These are phyloP conservation scores for Noctua comes DNA, from an alignment of 2,888 invertebrate species.

Conservation along the genomic window DNA sequence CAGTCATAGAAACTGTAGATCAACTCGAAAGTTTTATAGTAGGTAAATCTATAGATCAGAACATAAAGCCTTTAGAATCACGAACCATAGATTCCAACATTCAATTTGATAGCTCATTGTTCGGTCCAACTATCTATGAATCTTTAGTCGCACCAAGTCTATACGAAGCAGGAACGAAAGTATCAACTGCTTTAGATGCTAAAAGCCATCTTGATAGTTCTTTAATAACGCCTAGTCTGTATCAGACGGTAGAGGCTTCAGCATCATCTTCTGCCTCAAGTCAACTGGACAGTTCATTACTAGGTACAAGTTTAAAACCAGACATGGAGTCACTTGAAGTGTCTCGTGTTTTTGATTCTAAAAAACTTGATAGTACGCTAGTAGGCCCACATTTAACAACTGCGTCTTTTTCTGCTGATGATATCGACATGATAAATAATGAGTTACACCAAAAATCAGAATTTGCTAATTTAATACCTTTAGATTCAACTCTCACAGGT, in stretches of 20 bases:
- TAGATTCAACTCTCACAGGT: slow-evolving; percentile 15
- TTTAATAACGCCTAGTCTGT: slow-evolving; percentile 1
- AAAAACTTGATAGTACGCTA: slow-evolving; percentile 14
- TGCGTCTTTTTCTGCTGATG: not conserved
- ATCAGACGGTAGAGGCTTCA: not conserved
- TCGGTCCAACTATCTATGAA: not conserved
- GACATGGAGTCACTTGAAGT: not conserved
- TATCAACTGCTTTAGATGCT: not conserved
- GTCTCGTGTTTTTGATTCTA: not conserved
- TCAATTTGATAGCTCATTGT: slow-evolving; percentile 13
- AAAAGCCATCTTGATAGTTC: not conserved
- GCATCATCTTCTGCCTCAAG: not conserved
- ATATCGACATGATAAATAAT: slow-evolving; percentile 7
- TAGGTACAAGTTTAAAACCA: not conserved
- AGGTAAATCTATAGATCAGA: not conserved
- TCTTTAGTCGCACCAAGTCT: not conserved
- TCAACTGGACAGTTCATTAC: not conserved
- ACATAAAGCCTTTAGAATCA: not conserved
- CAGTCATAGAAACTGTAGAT: not conserved
- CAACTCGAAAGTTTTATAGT: not conserved
- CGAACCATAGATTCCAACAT: not conserved
- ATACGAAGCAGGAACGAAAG: not conserved
- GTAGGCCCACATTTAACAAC: not conserved
- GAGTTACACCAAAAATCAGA: not conserved
- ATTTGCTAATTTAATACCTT: not conserved